phyloP scores from a whole-genome alignment of 1,140 invertebrate species.

The Drosophila melanica region DNA sequence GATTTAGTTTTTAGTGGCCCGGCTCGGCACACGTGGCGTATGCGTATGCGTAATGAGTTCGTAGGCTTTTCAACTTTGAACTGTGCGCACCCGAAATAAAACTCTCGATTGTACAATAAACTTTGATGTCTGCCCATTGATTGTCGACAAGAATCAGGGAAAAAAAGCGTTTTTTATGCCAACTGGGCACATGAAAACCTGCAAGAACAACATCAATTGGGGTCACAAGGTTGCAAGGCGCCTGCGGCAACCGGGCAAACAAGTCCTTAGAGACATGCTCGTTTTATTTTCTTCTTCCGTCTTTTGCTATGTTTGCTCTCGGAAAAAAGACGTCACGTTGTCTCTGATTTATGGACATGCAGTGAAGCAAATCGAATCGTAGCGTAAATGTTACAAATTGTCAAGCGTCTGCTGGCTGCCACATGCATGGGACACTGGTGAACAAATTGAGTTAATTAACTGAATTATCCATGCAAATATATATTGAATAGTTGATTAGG shows the following conservation, averaged over 20 bases:
- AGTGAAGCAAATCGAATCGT: slow-evolving; percentile 24
- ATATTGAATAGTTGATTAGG: slow-evolving; percentile 20
- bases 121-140: slow-evolving; percentile 28
- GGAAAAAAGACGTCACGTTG: slow-evolving; percentile 28
- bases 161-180: slow-evolving; percentile 7
- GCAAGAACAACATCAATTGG: slow-evolving; percentile 27
- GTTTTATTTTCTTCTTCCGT: background rate
- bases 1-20: slow-evolving; percentile 30
- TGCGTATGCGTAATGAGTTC: slow-evolving; percentile 34
- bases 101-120: slow-evolving; percentile 16
- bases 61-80: slow-evolving; percentile 54
- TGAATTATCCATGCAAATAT: slow-evolving; percentile 25
- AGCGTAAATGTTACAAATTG: slow-evolving; percentile 38
- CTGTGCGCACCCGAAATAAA: slow-evolving; percentile 1
- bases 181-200: slow-evolving; percentile 8
- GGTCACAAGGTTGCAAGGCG: slow-evolving; percentile 35
- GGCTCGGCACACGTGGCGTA: slow-evolving; percentile 23
- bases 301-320: slow-evolving; percentile 9
- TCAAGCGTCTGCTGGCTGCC: background rate
- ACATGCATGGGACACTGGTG: background rate
- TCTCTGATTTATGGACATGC: slow-evolving; percentile 32
- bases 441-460: slow-evolving; percentile 41
- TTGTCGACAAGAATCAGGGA: slow-evolving; percentile 1
- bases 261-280: slow-evolving; percentile 23
- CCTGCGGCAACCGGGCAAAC: slow-evolving; percentile 8